Evolutionary conservation across 2,888 invertebrate genomes (phyloP), one percentile per base, ranked within the genome.

Genomic region (Chrysina gloriosa): DNA sequence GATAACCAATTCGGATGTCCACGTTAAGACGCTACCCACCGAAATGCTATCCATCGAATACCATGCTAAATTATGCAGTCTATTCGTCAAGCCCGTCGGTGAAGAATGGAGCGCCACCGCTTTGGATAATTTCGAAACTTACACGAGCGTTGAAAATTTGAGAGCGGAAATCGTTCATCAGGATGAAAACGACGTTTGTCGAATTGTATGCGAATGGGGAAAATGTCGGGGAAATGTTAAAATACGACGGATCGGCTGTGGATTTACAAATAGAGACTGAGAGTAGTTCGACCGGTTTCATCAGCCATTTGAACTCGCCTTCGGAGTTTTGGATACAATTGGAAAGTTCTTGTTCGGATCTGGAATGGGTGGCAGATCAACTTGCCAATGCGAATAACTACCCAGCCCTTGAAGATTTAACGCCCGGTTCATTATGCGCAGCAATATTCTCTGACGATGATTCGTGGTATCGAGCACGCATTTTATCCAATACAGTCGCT

Each of bases 321-420:
- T 87, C 87, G 21, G 91, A 93, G 72, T 93, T 94, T 79, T 93
- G 92, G 83, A 85, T 94, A 4, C 93, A 91, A 72, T 81, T 89
- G 70, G 92, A 92, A 75, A 87, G 88, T n/a, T 84, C 85, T 9
- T 82, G 85, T 0, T 78, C 85, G 1, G 86, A 87, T 69, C 80
- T 91, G 4, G 89, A 90, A 75, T 86, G 86, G 76, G 85, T 91
- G n/a, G 86, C 87, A 0, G 87, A 88, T 45, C 85, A 84, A 71
- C 81, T 91, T 70, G 79, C 83, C 3, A 80, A 82, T n/a, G 85
- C 87, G 3, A 82, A 85, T 1, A 84, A 84, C 61, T 89, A 89
- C 68, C 84, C 86, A 0, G 80, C 84, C 29, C 71, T 85, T 0
- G 77, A 85, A 0, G 86, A 89, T 69, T 76, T 88, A 4, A 84